These are phyloP conservation scores for Sminthurinus signatus DNA, from an alignment of 1,140 invertebrate genomes.

Conservation along the genomic window DNA sequence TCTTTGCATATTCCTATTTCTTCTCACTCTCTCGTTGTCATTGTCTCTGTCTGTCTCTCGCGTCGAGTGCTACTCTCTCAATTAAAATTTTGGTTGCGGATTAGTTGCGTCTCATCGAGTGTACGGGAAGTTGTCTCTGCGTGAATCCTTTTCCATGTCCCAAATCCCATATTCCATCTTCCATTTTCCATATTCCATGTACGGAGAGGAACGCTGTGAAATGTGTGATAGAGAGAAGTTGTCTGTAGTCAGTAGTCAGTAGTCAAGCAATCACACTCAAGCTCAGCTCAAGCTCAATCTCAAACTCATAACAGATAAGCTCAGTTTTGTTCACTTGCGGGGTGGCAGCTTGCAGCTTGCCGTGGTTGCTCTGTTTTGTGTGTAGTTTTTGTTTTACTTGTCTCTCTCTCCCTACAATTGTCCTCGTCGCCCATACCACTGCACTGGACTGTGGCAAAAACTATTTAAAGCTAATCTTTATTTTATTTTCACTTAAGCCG, in stretches of 20 bases:
- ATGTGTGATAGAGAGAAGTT: not conserved
- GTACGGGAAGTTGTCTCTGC: conserved; percentile 21
- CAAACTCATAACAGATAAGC: conserved; percentile 1
- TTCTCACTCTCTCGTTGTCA: not conserved
- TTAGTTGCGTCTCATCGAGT: conserved; percentile 17
- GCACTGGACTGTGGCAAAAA: too few species aligned
- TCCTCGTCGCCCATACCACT: too few species aligned
- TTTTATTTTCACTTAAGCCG: too few species aligned
- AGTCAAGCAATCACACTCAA: too few species aligned
- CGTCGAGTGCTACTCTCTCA: conserved; percentile 21
- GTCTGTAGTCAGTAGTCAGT: too few species aligned
- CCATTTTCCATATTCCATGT: not conserved
- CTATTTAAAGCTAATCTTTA: too few species aligned
- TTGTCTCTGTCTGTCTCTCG: not conserved
- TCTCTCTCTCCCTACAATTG: too few species aligned
- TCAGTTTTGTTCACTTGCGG: not conserved
- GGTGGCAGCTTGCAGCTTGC: conserved; percentile 2
- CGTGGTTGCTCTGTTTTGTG: too few species aligned
- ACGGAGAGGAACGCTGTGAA: not conserved
- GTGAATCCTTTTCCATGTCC: conserved; percentile 13
- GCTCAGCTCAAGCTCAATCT: too few species aligned
- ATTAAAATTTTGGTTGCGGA: conserved; percentile 29
- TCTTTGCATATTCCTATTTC: too few species aligned
- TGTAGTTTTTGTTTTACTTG: too few species aligned
- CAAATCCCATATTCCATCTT: too few species aligned